These are phyloP conservation scores for Formica exsecta DNA, from an alignment of 1,140 invertebrate genomes.

Conservation along the genomic window DNA sequence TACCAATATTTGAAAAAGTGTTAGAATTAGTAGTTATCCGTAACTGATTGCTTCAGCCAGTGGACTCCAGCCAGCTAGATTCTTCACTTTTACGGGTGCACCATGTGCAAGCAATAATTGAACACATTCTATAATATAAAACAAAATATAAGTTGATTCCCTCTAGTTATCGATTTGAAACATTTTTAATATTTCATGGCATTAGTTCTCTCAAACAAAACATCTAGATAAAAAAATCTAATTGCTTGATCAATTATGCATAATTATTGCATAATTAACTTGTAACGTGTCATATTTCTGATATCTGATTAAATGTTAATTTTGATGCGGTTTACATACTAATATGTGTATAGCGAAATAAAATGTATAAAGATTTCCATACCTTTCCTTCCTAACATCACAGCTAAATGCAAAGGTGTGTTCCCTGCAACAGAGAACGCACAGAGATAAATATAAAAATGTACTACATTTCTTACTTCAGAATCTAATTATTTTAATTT, in stretches of 20 bases:
- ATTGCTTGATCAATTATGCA: no score
- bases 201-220: not conserved
- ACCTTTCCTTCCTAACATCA: conserved; percentile 98
- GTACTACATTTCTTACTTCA: not conserved
- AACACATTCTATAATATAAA: conserved; percentile 91
- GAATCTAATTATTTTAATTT: not conserved
- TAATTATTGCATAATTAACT: not conserved
- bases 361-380: conserved; percentile 57
- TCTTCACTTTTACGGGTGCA: conserved; percentile 98
- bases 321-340: not conserved
- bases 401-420: conserved; percentile 96
- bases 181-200: not conserved
- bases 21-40: conserved; percentile 85
- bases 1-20: not conserved
- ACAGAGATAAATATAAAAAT: conserved; percentile 34
- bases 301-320: not conserved
- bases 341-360: not conserved
- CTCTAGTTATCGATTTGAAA: not conserved
- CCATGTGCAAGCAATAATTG: conserved; percentile 95
- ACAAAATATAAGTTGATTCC: not conserved
- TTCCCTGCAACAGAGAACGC: conserved; percentile 90
- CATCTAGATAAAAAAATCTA: not conserved
- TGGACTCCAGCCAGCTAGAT: conserved; percentile 97
- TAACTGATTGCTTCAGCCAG: conserved; percentile 98
- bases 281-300: not conserved